phyloP scores from a whole-genome alignment of 2,797 vertebrate species.

The Spondyliosoma cantharus region DNA sequence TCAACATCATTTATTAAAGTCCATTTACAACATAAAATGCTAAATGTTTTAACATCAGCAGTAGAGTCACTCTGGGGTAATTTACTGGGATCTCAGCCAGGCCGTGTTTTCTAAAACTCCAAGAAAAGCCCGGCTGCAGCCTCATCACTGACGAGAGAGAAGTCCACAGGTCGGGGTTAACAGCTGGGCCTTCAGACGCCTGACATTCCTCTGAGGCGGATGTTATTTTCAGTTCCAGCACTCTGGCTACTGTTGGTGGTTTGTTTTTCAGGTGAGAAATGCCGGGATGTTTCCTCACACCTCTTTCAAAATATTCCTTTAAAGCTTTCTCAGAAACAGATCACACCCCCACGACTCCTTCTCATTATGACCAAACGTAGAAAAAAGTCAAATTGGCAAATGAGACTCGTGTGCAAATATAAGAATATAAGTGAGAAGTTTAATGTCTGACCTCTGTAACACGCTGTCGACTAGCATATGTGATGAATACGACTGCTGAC shows the following conservation, averaged over 20 bases:
- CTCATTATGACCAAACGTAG: background rate
- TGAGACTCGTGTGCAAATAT: background rate
- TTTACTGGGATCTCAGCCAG: background rate
- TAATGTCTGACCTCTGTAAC: background rate
- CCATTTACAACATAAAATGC: background rate
- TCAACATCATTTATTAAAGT: background rate
- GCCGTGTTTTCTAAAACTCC: conserved; percentile 16
- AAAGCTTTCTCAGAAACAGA: background rate
- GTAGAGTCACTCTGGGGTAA: background rate
- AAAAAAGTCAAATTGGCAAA: background rate
- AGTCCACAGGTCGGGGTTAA: conserved; percentile 41
- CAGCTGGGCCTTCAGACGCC: conserved; percentile 8
- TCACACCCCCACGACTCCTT: background rate
- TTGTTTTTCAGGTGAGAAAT: background rate
- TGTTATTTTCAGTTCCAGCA: conserved; percentile 18
- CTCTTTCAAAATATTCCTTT: background rate
- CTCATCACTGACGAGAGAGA: background rate
- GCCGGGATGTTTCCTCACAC: background rate
- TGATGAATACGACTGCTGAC: background rate
- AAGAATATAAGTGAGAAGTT: background rate
- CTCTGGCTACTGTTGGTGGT: background rate
- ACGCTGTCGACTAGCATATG: background rate
- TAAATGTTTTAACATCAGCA: background rate
- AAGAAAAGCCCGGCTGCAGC: conserved; percentile 16
- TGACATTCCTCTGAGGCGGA: background rate